Base-by-base conservation (phyloP, 2,888 invertebrate genomes). In the Plusia festucae region DNA sequence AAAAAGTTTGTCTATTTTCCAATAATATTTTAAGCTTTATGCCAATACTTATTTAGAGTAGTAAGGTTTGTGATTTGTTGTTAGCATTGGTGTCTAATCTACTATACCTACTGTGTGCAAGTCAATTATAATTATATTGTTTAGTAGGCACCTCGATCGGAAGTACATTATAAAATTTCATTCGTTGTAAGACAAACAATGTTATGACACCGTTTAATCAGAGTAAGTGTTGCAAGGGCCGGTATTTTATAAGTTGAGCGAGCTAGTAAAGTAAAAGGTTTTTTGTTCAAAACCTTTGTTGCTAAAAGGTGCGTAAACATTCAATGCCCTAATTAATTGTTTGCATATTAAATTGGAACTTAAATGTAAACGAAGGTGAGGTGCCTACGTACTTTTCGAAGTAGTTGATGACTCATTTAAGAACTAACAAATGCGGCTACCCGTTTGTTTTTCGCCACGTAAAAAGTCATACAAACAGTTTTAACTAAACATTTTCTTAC, bases 261-360 rank as follows among this genome's bases (percentile, higher is more conserved):
- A 46, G 46, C 46, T 44, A 16, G 8, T 34, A 34, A 40, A n/a
- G n/a, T 40, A 5, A 30, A 30, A 30, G 8, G 1, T 8, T 6
- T 30, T 30, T 30, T 30, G 2, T 24, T 34, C 11, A 34, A 34
- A 34, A 13, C 13, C 34, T 13, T 40, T 40, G n/a, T 40, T 40
- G n/a, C n/a, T 40, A 40, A 40, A 40, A 40, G n/a, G 40, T 40
- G 40, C n/a, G 40, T 40, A 40, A 40, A 40, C 40, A n/a, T 40
- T 15, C 5, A 40, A 40, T n/a, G 40, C n/a, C 40, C 40, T n/a
- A 40, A 40, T 40, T 40, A 40, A 40, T 40, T 40, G 40, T 40
- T 40, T 40, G 40, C n/a, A 6, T 40, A 40, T 5, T 0, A 40
- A 40, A 40, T 40, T 40, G 40, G 34, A 15, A 34, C 4, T n/a